Evolutionary conservation across 2,113 vertebrate genomes (phyloP).

Genomic region (Neopipo cinnamomea): DNA sequence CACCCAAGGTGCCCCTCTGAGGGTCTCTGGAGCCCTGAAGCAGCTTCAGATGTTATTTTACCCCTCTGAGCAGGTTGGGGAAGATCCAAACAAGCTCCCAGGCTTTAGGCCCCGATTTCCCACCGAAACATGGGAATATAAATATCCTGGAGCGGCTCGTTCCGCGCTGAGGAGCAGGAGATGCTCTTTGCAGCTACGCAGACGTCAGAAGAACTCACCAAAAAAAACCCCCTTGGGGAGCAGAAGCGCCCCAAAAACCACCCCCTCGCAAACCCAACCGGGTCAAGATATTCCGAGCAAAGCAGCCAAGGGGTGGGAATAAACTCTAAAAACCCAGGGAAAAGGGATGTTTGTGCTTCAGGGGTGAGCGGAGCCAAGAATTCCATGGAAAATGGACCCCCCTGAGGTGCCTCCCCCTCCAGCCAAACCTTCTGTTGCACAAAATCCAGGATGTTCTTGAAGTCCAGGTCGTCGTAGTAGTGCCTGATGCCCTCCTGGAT

Average conservation of each 20-base stretch:
- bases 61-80: not conserved
- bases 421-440: slow-evolving; percentile 84
- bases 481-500: slow-evolving; percentile 88
- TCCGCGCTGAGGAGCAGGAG: too few relatives aligned
- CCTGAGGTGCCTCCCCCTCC: too few relatives aligned
- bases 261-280: not conserved
- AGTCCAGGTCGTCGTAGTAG: slow-evolving; percentile 92
- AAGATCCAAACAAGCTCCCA: not conserved
- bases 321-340: not conserved
- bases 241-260: too few relatives aligned
- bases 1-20: not conserved
- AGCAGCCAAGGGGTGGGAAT: not conserved
- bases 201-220: too few relatives aligned
- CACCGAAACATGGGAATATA: not conserved
- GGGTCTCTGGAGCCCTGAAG: not conserved
- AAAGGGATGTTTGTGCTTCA: not conserved
- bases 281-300: not conserved
- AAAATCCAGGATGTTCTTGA: slow-evolving; percentile 92
- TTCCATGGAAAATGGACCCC: too few relatives aligned
- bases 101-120: not conserved
- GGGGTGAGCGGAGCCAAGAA: accelerated
- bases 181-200: too few relatives aligned
- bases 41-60: not conserved
- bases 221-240: too few relatives aligned
- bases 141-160: too few relatives aligned